Evolutionary conservation across 2,888 invertebrate genomes (phyloP), one percentile per base, ranked within the genome.

Genomic region (Amiota mariae): DNA sequence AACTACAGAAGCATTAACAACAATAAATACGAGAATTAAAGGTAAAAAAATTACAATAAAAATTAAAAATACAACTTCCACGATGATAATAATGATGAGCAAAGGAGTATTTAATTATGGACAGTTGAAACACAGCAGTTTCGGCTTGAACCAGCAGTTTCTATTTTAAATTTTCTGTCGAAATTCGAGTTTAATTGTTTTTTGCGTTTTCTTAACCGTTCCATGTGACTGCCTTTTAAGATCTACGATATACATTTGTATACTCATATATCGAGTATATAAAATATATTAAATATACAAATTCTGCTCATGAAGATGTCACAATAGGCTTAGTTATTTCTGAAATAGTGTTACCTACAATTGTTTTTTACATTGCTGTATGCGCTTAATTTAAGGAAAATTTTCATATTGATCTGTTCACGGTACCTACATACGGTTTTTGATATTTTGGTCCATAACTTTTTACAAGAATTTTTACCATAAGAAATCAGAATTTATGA

Each of bases 181-280:
- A 82, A 70, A 79, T 82, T 79, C 10, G 11, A 10, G 15, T 59
- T n/a, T 79, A 79, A 80, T 80, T 78, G 73, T 75, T 75, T 15
- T 54, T 56, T 59, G 24, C 24, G 24, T 12, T 59, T 63, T 63
- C n/a, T 51, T 15, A 64, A 51, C 46, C 74, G 80, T 80, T 83
- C 79, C 82, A 78, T 78, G 70, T 77, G 81, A 84, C 78, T 83
- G 81, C 78, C 70, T 79, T 75, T 72, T 71, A 76, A 79, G 81
- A 82, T 84, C 82, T 78, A 76, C 72, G 83, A 83, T 85, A 81
- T 78, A 64, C 24, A 73, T 74, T 18, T 15, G 15, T 18, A 11
- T 59, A 13, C 13, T 57, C 3, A n/a, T 57, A 64, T 76, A 36
- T 36, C 6, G 6, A 36, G 36, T 36, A 36, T 36, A 36, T 36